phyloP scores from a whole-genome alignment of 1,140 invertebrate genomes.

The Lordiphosa collinella region DNA sequence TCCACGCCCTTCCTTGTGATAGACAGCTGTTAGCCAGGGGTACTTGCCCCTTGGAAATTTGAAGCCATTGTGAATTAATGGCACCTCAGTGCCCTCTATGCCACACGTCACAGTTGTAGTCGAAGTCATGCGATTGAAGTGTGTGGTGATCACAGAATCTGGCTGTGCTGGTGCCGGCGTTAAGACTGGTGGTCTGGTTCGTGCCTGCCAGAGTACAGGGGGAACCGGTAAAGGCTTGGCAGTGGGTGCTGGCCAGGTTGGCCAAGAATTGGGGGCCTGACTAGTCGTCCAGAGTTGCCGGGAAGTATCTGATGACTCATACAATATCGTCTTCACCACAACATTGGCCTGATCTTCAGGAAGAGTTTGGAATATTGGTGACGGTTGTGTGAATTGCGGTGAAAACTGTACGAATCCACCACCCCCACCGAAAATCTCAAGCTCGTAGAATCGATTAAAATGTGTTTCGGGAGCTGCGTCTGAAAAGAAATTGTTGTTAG shows the following conservation, averaged over 20 bases:
- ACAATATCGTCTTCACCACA: slow-evolving; percentile 14
- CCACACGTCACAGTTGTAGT: slow-evolving; percentile 20
- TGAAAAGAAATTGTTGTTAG: not conserved
- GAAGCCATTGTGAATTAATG: slow-evolving; percentile 72
- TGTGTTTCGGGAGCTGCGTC: slow-evolving; percentile 27
- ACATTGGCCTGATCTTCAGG: slow-evolving; percentile 7
- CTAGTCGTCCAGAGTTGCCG: not conserved
- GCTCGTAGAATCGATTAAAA: slow-evolving; percentile 45
- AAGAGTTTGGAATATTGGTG: not conserved
- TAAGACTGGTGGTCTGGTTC: not conserved
- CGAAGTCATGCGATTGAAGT: not conserved
- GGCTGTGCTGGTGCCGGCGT: not conserved
- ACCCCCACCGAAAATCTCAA: not conserved
- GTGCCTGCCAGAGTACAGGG: not conserved
- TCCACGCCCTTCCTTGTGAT: slow-evolving; percentile 55
- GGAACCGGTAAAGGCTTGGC: no score
- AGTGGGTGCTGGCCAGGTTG: not conserved
- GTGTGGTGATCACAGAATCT: not conserved
- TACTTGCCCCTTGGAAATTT: slow-evolving; percentile 82
- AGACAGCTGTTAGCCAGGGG: slow-evolving; percentile 86
- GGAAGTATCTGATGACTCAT: not conserved
- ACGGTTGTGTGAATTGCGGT: not conserved
- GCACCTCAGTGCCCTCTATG: slow-evolving; percentile 19
- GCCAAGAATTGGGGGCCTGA: not conserved
- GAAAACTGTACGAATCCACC: no score